A percentile compares a stretch with the other conserved stretches of the same genome.
These are phyloP conservation scores for Channallabes apus DNA, from an alignment of 2,797 vertebrate species.

Conservation along the genomic window DNA sequence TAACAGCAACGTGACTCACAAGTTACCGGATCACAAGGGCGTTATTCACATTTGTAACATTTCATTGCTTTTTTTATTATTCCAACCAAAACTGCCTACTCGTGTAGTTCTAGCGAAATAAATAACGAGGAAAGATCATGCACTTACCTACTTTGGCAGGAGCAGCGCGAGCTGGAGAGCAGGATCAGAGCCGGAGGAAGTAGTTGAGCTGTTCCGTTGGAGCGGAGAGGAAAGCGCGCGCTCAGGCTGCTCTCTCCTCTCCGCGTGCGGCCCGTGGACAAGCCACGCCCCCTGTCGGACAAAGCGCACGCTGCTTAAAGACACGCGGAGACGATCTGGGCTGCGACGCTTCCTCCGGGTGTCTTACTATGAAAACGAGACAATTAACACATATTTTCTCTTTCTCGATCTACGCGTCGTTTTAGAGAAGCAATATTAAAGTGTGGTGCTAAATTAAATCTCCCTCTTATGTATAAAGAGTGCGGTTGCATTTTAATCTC, in stretches of 20 bases:
- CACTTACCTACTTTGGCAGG: conserved; percentile 64
- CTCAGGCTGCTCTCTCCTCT: conserved; percentile 59
- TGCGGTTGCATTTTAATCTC: not conserved
- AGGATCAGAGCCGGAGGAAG: conserved; percentile 63
- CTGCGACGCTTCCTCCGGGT: not conserved
- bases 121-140: conserved; percentile 24
- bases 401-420: not conserved
- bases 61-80: not conserved
- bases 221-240: conserved; percentile 63
- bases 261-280: conserved; percentile 67
- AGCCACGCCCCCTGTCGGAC: conserved; percentile 88
- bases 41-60: not conserved
- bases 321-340: conserved; percentile 57
- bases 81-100: not conserved
- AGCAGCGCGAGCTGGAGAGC: conserved; percentile 56
- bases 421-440: not conserved
- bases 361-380: not conserved
- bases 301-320: conserved; percentile 70
- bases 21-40: conserved; percentile 18
- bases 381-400: not conserved
- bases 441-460: not conserved
- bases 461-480: not conserved
- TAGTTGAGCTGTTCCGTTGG: conserved; percentile 69
- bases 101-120: not conserved
- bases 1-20: conserved; percentile 26